phyloP scores from a whole-genome alignment of 2,888 invertebrate species.

The Smittia sp. region DNA sequence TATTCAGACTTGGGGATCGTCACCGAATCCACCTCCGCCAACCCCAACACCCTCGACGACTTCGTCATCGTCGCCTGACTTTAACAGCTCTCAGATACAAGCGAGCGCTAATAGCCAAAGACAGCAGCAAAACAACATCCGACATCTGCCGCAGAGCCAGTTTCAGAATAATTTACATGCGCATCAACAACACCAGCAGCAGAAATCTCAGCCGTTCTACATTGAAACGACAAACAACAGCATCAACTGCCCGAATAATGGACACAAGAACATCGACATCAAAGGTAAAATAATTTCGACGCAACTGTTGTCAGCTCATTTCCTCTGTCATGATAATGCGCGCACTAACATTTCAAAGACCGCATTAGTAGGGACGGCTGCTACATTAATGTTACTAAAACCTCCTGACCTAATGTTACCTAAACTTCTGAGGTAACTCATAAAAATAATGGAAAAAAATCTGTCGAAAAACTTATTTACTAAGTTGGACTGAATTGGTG shows the following conservation, averaged over 20 bases:
- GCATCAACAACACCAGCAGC: conserved; percentile 20
- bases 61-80: conserved; percentile 24
- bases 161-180: conserved; percentile 18
- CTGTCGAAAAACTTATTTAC: too few relatives aligned
- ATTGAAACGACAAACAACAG: conserved; percentile 10
- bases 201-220: conserved; percentile 4
- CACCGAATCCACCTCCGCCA: conserved; percentile 28
- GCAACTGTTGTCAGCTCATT: too few relatives aligned
- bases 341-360: too few relatives aligned
- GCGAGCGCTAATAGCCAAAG: neutral
- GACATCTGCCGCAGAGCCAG: conserved; percentile 9
- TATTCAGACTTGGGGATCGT: conserved; percentile 32
- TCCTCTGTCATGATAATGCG: too few relatives aligned
- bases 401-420: too few relatives aligned
- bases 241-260: conserved; percentile 24
- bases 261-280: conserved; percentile 17
- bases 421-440: too few relatives aligned
- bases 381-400: too few relatives aligned
- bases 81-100: conserved; percentile 21
- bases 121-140: neutral
- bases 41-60: conserved; percentile 22
- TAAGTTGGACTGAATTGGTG: too few relatives aligned
- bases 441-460: too few relatives aligned
- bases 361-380: too few relatives aligned
- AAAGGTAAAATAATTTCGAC: conserved; percentile 17